Evolutionary conservation across 2,113 vertebrate genomes (phyloP).

Genomic region (Labrus mixtus): DNA sequence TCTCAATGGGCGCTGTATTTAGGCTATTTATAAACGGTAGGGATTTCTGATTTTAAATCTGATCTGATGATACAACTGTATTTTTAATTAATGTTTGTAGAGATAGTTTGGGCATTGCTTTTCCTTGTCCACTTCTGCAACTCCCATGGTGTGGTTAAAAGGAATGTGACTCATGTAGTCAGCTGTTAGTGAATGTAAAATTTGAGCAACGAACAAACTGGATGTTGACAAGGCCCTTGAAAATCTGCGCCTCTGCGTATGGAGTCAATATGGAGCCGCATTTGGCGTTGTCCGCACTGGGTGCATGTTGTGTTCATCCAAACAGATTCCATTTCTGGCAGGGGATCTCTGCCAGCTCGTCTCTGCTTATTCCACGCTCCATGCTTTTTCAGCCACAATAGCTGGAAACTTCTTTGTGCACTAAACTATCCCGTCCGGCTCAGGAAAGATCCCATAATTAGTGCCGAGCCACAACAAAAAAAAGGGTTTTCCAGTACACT

Average conservation of each 20-base stretch:
- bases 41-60: not conserved
- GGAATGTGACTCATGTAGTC: constrained; percentile 13
- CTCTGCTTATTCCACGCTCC: constrained; percentile 51
- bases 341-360: constrained; percentile 44
- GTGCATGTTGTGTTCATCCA: constrained; percentile 58
- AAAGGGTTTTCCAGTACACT: constrained; percentile 34
- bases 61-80: not conserved
- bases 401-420: constrained; percentile 62
- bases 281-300: constrained; percentile 24
- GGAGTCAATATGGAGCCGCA: constrained; percentile 30
- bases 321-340: constrained; percentile 64
- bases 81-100: not conserved
- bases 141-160: constrained; percentile 12
- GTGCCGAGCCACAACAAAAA: constrained; percentile 48
- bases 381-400: constrained; percentile 52
- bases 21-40: too few species aligned
- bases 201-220: constrained; percentile 19
- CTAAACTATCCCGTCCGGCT: constrained; percentile 55
- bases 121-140: not conserved
- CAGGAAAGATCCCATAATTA: constrained; percentile 64
- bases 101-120: not conserved
- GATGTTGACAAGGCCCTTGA: constrained; percentile 20
- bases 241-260: constrained; percentile 22
- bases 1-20: too few species aligned
- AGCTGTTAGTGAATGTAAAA: constrained; percentile 11